Base-by-base conservation (phyloP, 30 jellyfish, hydroid and myxozoan species). In the Aurelia sp. region DNA sequence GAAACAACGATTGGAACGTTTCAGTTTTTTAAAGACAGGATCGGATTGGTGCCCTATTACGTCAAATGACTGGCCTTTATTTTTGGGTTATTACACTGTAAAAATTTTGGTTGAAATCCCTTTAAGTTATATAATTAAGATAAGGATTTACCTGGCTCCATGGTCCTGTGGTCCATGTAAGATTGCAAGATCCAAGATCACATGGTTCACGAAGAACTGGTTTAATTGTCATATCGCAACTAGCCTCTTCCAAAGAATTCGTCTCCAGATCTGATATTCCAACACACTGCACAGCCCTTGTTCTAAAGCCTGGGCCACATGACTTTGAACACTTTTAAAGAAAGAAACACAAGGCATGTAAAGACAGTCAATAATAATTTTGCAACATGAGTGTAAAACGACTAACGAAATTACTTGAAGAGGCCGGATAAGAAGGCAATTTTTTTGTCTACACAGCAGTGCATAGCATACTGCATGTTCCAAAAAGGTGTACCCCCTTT, bases 131-230 rank as follows among this genome's bases (percentile, higher is more conserved):
- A 13, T 59, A 52, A 6, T 55, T 16, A 44, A 44, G 8, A 44
- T 44, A 44, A 44, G 55, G 55, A 44, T 44, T 58, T 84, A 92
- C 98, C 90, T 78, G 73, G 64, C 96, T 81, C 98, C 98, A 92
- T 17, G 78, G 11, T 62, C 92, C 96, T 5, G 73, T 50, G 17
- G 44, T 74, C 98, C 98, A 92, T 7, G 82, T 58, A 41, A 85
- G 92, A 71, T 88, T 94, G 62, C 98, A 92, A 20, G 98, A 89
- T 18, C 89, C 94, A 68, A 79, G 86, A 76, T 82, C 74, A 66
- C 98, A 92, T 10, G 87, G 57, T 40, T 81, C 73, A 31, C 62
- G 86, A 48, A 33, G 73, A 41, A 77, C 20, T 17, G 98, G 98
- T 63, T 75, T 92, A 22, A 63, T 72, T 18, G 83, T 70, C 84